Evolutionary conservation across 2,113 vertebrate genomes (phyloP), one percentile per base, ranked within the genome.

Genomic region (Rutilus rutilus): DNA sequence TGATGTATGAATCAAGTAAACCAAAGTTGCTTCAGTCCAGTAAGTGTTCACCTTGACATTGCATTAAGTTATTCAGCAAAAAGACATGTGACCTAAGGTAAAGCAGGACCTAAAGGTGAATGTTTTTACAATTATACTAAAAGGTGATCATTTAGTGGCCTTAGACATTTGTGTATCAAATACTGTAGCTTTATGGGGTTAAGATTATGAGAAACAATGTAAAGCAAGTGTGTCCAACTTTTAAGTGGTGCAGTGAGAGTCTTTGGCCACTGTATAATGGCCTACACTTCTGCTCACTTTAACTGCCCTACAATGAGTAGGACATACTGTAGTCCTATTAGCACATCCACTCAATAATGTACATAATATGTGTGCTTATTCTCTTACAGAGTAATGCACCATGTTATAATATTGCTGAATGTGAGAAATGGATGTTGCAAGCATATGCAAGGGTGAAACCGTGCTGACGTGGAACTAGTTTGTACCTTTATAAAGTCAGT

Each of bases 401-500:
- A 19, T 19, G 27, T 10, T 30, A 67, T 5, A 17, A 17, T 21
- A 4, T 2, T 36, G 30, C 0, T 36, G 65, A 36, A 65, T 9
- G 25, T 15, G 62, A 14, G 62, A 27, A 27, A 64, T 14, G 23
- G 3, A 64, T n/a, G 25, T 7, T 17, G 62, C 62, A 17, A 67
- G 64, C 10, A 19, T 4, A 12, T 82, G 23, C 23, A 21, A 42
- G 59, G 6, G 57, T 5, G n/a, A 27, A 50, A n/a, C 6, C 8
- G n/a, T 47, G 60, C 17, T n/a, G 6, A 19, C 6, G 27, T 82
- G 45, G 5, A 10, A 8, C 1, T n/a, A 27, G 64, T 50, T 6
- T 47, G 69, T 85, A 89, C 98, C 97, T 96, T 97, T 71, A 99
- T 97, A 11, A 97, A 97, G 27, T 97, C 95, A 0, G 96, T 91